These are phyloP conservation scores for Drymodes brunneopygia DNA, from an alignment of 2,113 vertebrate species.

Conservation along the genomic window DNA sequence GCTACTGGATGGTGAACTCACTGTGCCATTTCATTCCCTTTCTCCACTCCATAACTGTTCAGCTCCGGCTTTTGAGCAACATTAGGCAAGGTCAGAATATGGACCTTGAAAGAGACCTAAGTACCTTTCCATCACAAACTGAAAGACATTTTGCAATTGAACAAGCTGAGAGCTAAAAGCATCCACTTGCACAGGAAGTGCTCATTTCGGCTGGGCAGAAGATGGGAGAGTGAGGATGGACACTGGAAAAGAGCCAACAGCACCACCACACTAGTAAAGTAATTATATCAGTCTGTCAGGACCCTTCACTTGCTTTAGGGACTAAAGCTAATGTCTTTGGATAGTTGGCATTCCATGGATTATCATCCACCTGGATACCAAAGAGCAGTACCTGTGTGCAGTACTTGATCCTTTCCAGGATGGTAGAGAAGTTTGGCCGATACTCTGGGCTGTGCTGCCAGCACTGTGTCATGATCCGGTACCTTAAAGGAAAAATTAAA, in stretches of 20 bases:
- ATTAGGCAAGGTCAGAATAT: neutral
- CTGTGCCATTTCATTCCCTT: neutral
- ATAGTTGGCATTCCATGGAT: neutral
- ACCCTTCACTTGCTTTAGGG: neutral
- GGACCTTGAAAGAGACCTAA: neutral
- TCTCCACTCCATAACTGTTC: neutral
- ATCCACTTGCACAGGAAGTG: neutral
- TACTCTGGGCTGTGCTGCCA: slow-evolving; percentile 93
- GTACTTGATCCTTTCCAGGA: slow-evolving; percentile 87
- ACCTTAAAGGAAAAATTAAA: slow-evolving; percentile 63
- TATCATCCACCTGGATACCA: neutral
- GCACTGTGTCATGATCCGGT: slow-evolving; percentile 90
- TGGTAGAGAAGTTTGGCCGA: slow-evolving; percentile 85
- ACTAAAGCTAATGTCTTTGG: neutral
- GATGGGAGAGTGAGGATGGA: neutral
- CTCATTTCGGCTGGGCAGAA: neutral
- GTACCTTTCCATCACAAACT: neutral
- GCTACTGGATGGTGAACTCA: neutral
- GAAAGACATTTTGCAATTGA: neutral
- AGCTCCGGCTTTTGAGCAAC: neutral
- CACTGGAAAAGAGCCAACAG: neutral
- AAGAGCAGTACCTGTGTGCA: slow-evolving; percentile 82
- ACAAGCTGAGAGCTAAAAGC: neutral
- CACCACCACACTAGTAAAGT: neutral
- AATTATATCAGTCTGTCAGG: neutral